A percentile compares a stretch with the other conserved stretches of the same genome.
phyloP scores from a whole-genome alignment of 2,797 vertebrate species.

The Myripristis jacobus region DNA sequence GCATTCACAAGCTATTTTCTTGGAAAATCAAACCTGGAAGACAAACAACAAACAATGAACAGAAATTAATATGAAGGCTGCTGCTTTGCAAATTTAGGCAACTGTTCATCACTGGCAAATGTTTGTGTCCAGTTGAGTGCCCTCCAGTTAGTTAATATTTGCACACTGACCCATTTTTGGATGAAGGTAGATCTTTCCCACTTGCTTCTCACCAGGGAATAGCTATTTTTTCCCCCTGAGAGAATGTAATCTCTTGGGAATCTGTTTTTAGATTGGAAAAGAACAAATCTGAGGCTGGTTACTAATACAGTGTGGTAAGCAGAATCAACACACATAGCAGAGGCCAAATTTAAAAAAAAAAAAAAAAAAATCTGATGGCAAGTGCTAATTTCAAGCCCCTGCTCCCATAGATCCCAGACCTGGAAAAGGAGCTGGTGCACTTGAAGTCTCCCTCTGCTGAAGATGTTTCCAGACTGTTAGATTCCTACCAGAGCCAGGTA shows the following conservation, averaged over 20 bases:
- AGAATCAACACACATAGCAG: too few relatives aligned
- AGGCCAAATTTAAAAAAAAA: neutral
- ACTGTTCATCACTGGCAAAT: too few relatives aligned
- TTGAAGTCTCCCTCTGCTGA: conserved; percentile 88
- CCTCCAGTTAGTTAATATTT: too few relatives aligned
- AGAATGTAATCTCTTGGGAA: too few relatives aligned
- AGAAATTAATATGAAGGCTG: too few relatives aligned
- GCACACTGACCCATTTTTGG: too few relatives aligned
- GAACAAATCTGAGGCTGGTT: neutral
- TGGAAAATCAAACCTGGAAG: neutral
- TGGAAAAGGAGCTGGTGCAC: conserved; percentile 90
- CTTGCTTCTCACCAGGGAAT: too few relatives aligned
- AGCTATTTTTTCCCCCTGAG: too few relatives aligned
- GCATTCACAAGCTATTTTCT: neutral
- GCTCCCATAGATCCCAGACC: conserved; percentile 81
- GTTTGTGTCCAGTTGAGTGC: too few relatives aligned
- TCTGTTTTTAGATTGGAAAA: neutral
- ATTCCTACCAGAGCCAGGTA: conserved; percentile 90
- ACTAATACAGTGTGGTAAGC: too few relatives aligned
- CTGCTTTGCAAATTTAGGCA: too few relatives aligned
- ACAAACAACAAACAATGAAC: neutral
- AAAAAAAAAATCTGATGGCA: neutral
- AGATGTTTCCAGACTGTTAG: conserved; percentile 85
- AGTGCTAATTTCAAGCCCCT: neutral
- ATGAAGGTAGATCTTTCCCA: too few relatives aligned